Conservation (phyloP, 2,797 vertebrate species). For the Caiman crocodilus region DNA sequence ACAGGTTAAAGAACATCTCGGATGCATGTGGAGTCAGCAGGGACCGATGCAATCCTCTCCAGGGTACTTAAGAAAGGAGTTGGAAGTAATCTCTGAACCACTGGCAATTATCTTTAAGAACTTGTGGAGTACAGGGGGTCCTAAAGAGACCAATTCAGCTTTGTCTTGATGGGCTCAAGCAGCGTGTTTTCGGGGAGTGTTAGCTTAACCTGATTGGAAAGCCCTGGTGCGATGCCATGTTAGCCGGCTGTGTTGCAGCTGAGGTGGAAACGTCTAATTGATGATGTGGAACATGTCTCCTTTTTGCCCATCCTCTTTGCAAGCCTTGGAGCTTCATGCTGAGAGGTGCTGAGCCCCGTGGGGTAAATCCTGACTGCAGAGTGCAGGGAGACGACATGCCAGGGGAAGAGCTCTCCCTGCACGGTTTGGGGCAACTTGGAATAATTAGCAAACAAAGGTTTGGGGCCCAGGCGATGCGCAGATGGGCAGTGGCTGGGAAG, state of each 20-base stretch:
- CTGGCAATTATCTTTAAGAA: no score
- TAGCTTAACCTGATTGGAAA: neutral
- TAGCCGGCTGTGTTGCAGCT: neutral
- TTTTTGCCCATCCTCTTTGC: neutral
- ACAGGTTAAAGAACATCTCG: no score
- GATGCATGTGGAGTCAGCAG: no score
- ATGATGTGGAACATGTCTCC: no score
- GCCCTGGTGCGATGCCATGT: neutral
- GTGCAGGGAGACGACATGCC: no score
- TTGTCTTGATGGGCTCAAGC: neutral
- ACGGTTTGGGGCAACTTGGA: neutral
- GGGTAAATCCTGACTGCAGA: no score
- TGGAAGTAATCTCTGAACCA: no score
- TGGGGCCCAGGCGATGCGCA: neutral
- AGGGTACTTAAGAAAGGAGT: no score
- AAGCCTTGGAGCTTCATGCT: neutral
- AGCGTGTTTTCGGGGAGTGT: neutral
- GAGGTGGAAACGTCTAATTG: neutral
- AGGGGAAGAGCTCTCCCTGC: no score
- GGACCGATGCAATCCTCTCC: no score
- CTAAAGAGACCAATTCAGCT: no score
- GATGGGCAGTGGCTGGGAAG: no score
- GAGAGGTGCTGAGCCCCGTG: neutral
- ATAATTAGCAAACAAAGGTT: conserved; percentile 6
- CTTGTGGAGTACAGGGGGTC: neutral